Percentiles rank a stretch among this genome's conserved stretches.
Conservation (phyloP, 23 tunicate species). For the Trididemnum miniatum region DNA sequence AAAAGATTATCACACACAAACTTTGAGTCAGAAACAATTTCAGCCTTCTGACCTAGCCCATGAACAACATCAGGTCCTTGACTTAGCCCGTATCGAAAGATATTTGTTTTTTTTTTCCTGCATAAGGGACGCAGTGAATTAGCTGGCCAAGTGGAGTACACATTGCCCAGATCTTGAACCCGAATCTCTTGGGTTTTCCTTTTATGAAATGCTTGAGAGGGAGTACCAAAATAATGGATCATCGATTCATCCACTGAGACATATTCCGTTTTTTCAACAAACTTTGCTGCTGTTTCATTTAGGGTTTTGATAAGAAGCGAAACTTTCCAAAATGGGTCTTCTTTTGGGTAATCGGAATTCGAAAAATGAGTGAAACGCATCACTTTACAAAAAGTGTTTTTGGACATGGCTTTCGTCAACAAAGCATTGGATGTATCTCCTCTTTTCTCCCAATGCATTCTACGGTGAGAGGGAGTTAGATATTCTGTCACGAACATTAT, state of each 20-base stretch:
- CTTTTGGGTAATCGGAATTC: background rate
- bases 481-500: constrained; percentile 12
- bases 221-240: background rate
- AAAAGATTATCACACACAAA: constrained; percentile 16
- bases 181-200: background rate
- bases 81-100: constrained; percentile 7
- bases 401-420: background rate
- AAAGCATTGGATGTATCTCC: constrained; percentile 4
- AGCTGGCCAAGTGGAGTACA: background rate
- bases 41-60: background rate
- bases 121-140: background rate
- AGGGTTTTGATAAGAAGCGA: background rate
- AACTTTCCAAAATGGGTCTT: background rate
- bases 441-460: constrained; percentile 5
- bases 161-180: background rate
- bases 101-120: constrained; percentile 9
- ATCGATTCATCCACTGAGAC: background rate
- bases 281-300: constrained; percentile 2
- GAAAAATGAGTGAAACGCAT: constrained; percentile 10
- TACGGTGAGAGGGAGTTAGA: background rate
- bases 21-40: constrained; percentile 5
- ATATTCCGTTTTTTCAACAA: background rate
- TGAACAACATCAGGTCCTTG: constrained; percentile 21
- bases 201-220: background rate
- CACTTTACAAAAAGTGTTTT: background rate